A percentile compares a stretch with the other conserved stretches of the same genome.
Conservation (phyloP, 2,113 vertebrate species). For the Chlamydotis undulata region DNA sequence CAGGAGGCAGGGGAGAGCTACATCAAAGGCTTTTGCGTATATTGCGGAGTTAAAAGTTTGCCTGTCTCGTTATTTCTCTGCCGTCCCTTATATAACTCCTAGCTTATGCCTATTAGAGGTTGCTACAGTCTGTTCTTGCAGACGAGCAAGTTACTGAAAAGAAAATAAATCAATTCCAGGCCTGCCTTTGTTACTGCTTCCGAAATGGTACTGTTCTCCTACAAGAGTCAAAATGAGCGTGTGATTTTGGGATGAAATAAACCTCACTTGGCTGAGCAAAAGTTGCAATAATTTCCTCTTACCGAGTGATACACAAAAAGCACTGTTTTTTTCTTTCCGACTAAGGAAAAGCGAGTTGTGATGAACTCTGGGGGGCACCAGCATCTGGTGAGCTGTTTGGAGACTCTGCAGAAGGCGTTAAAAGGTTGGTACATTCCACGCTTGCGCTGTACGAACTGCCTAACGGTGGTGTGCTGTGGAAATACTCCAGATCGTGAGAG, state of each 20-base stretch:
- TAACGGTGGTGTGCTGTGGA: accelerated
- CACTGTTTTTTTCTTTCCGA: not conserved
- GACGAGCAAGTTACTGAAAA: not conserved
- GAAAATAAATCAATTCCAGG: not conserved
- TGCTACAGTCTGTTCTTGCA: not conserved
- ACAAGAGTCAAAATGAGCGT: not conserved
- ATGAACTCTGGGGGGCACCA: slow-evolving; percentile 92
- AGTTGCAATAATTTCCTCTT: not conserved
- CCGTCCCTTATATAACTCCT: not conserved
- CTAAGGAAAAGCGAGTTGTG: slow-evolving; percentile 91
- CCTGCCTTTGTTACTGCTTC: not conserved
- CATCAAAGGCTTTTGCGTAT: not conserved
- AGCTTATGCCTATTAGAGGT: not conserved
- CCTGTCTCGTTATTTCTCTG: not conserved
- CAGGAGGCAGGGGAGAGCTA: not conserved
- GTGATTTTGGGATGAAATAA: not conserved
- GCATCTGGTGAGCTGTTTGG: slow-evolving; percentile 91
- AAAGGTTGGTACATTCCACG: slow-evolving; percentile 83
- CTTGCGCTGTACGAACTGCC: not conserved
- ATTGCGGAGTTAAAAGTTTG: not conserved
- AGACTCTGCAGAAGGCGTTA: slow-evolving; percentile 94
- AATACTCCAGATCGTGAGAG: accelerated
- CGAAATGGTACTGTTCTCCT: not conserved
- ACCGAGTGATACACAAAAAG: not conserved
- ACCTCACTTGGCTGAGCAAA: not conserved